These are phyloP conservation scores for Gadopsis bispinosus DNA, from an alignment of 2,797 vertebrate species.

Conservation along the genomic window DNA sequence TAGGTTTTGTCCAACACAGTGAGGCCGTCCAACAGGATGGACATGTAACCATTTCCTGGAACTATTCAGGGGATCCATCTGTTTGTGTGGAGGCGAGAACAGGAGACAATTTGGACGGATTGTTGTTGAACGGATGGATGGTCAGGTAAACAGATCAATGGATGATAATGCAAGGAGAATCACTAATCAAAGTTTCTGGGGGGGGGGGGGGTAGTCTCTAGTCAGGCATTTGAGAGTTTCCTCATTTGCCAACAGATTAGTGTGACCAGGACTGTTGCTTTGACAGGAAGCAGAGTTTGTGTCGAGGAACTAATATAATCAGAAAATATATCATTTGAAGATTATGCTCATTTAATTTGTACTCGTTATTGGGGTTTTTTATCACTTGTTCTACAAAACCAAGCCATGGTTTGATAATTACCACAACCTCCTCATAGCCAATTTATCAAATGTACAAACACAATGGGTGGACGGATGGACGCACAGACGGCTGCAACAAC, in stretches of 20 bases:
- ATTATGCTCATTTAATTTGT: neutral
- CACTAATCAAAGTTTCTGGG: neutral
- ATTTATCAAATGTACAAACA: neutral
- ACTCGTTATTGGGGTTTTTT: neutral
- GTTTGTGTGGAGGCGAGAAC: constrained; percentile 55
- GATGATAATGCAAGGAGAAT: neutral
- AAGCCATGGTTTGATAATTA: neutral
- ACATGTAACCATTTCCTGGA: constrained; percentile 69
- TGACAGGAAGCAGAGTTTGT: constrained; percentile 2
- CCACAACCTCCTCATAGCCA: neutral
- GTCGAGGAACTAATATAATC: too few species aligned
- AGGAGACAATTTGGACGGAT: constrained; percentile 42
- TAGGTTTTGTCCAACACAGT: constrained; percentile 59
- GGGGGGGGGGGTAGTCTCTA: neutral
- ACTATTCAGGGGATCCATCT: constrained; percentile 82
- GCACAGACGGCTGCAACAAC: neutral
- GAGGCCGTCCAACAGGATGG: constrained; percentile 77
- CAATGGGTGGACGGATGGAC: neutral
- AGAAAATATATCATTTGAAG: neutral
- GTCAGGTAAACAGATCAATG: constrained; percentile 18
- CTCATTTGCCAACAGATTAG: constrained; percentile 9
- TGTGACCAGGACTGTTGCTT: constrained; percentile 21
- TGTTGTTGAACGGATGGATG: constrained; percentile 4
- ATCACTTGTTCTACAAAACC: neutral
- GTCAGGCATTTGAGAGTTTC: neutral